Conservation (phyloP, 37 sponge, comb jelly and placozoan species). For the Ianthella basta region DNA sequence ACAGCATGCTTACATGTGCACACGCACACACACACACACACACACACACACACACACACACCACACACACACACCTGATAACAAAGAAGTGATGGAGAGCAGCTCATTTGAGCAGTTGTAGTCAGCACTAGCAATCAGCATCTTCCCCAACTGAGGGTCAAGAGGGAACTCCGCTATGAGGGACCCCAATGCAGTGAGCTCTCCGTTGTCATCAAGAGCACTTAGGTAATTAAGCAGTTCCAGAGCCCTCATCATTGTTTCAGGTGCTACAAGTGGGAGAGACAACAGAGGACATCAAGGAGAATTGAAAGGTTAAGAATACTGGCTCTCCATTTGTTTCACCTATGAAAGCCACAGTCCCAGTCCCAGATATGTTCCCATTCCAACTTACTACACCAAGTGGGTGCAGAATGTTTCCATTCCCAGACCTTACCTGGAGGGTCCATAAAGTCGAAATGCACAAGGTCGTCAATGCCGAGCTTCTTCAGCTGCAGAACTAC, state of each 20-base stretch:
- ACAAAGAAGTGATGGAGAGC: conserved; percentile 93
- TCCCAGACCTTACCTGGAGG: conserved; percentile 83
- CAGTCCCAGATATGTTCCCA: neutral
- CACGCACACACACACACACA: too few relatives aligned
- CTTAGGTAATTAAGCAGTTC: conserved; percentile 98
- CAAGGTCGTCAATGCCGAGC: conserved; percentile 98
- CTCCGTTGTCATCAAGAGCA: conserved; percentile 96
- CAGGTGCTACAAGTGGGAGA: too few relatives aligned
- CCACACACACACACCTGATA: conserved; percentile 72
- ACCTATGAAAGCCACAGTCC: too few relatives aligned
- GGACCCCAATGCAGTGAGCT: conserved; percentile 94
- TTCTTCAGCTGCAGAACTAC: conserved; percentile 99
- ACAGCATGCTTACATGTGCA: too few relatives aligned
- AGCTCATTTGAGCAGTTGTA: conserved; percentile 97
- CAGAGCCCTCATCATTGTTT: conserved; percentile 98
- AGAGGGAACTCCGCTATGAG: conserved; percentile 99
- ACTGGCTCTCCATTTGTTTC: too few relatives aligned
- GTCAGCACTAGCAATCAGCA: conserved; percentile 91
- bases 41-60: too few relatives aligned
- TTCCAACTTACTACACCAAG: neutral
- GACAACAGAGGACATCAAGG: too few relatives aligned
- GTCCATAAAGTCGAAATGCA: conserved; percentile 99
- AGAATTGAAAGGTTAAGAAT: too few relatives aligned
- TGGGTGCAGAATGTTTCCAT: neutral
- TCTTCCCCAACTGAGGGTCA: conserved; percentile 97